Percentiles rank a stretch among this genome's conserved stretches.
These are phyloP conservation scores for Trachelus troglodyta DNA, from an alignment of 2,888 invertebrate genomes.

Conservation along the genomic window DNA sequence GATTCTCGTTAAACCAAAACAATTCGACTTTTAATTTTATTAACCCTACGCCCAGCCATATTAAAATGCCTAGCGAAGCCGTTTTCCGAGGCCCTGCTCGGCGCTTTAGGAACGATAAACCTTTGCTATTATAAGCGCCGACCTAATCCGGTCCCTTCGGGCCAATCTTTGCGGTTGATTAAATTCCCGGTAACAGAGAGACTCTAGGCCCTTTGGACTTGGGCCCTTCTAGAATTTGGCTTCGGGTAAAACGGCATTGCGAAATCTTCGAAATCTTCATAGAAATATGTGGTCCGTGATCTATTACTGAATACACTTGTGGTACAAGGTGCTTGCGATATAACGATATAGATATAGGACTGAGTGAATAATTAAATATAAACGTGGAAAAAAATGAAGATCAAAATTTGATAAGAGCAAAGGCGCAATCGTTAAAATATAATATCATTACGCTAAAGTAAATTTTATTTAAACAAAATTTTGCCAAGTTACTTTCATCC, in stretches of 20 bases:
- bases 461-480: not conserved
- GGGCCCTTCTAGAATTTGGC: not conserved
- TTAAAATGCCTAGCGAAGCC: slow-evolving; percentile 14
- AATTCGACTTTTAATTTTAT: slow-evolving; percentile 24
- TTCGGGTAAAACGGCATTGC: not conserved
- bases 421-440: not conserved
- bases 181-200: not conserved
- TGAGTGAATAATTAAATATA: not conserved
- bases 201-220: not conserved
- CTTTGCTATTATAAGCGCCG: not conserved
- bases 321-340: not conserved
- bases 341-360: not conserved
- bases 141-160: slow-evolving; percentile 5
- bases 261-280: not conserved
- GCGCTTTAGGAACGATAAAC: not conserved
- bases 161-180: slow-evolving; percentile 7
- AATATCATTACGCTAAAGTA: not conserved
- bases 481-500: too few relatives aligned
- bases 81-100: not conserved
- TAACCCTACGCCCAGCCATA: slow-evolving; percentile 15
- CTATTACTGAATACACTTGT: not conserved
- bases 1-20: slow-evolving; percentile 22
- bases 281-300: not conserved
- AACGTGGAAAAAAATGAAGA: not conserved
- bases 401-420: not conserved